These are phyloP conservation scores for Schrankia costaestrigalis DNA, from an alignment of 2,888 invertebrate genomes.

Conservation along the genomic window DNA sequence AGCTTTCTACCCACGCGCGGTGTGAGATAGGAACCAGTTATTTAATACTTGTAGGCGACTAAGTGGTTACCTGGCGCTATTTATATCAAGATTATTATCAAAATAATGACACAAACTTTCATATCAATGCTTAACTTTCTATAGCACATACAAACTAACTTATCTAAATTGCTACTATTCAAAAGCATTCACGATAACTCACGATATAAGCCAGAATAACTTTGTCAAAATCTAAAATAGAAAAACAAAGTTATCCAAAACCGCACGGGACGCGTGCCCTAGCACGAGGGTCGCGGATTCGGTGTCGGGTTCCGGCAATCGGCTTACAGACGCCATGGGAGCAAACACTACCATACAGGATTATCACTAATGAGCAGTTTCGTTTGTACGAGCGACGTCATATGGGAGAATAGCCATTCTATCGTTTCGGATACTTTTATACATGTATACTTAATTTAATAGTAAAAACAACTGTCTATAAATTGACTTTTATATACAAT, in stretches of 20 bases:
- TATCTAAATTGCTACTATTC: too few species aligned
- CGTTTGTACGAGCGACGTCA: slow-evolving; percentile 30
- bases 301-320: slow-evolving; percentile 73
- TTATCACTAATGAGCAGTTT: slow-evolving; percentile 62
- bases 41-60: slow-evolving; percentile 22
- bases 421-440: too few species aligned
- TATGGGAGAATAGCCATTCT: too few species aligned
- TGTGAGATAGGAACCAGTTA: slow-evolving; percentile 19
- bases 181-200: too few species aligned
- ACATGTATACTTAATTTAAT: too few species aligned
- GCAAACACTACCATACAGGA: slow-evolving; percentile 52
- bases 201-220: not conserved
- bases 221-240: slow-evolving; percentile 2
- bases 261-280: slow-evolving; percentile 39
- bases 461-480: too few species aligned
- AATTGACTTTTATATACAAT: too few species aligned
- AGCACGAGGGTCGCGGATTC: slow-evolving; percentile 52
- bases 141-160: too few species aligned
- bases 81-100: slow-evolving; percentile 20
- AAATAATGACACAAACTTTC: slow-evolving; percentile 6
- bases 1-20: slow-evolving; percentile 18
- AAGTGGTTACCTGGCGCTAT: slow-evolving; percentile 9
- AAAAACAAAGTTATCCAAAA: slow-evolving; percentile 21
- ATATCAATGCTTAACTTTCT: too few species aligned
- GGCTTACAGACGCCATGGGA: slow-evolving; percentile 68